Evolutionary conservation across 2,113 vertebrate species (phyloP), one percentile per base, ranked within the genome.

Genomic region (Podarcis muralis): DNA sequence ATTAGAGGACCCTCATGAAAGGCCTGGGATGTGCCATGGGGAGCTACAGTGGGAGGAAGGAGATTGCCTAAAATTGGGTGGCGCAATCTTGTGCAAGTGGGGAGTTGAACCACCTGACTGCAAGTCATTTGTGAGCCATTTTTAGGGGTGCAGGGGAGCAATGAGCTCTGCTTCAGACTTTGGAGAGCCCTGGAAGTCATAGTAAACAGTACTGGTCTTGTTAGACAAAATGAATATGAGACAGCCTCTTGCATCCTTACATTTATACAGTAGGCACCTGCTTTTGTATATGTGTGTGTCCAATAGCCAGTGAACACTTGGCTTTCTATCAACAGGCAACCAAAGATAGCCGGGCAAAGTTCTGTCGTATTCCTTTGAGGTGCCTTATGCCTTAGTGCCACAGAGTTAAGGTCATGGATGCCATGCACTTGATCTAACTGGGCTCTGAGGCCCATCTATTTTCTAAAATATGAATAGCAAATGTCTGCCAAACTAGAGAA

Each of bases 371-470:
- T 57, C 13, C 84, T 78, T 78, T 66, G 74, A 43, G 25, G 57
- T n/a, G 59, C 59, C 37, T 6, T 37, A 43, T 57, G 74, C 84
- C 59, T 68, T 5, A 43, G 16, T 78, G 57, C 35, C 75, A n/a
- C 35, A 32, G 27, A 78, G 11, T 35, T 53, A 65, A 86, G 75
- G 62, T 79, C 62, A 66, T 79, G 69, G 25, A 32, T 68, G 59
- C 40, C 18, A 53, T 5, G 43, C 43, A 57, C 35, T 79, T 92
- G 59, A 43, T 91, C 85, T 40, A 83, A 16, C 16, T 37, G 62
- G 72, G 81, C 84, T 83, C n/a, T 13, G 89, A 81, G 22, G 2
- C 90, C 88, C 53, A 22, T 0, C 72, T n/a, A 35, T 88, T 92
- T 90, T 43, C 72, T 32, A 62, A 16, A 7, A 7, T 81, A 5